Evolutionary conservation across 2,113 vertebrate genomes (phyloP).

Genomic region (Myiozetetes cayanensis): DNA sequence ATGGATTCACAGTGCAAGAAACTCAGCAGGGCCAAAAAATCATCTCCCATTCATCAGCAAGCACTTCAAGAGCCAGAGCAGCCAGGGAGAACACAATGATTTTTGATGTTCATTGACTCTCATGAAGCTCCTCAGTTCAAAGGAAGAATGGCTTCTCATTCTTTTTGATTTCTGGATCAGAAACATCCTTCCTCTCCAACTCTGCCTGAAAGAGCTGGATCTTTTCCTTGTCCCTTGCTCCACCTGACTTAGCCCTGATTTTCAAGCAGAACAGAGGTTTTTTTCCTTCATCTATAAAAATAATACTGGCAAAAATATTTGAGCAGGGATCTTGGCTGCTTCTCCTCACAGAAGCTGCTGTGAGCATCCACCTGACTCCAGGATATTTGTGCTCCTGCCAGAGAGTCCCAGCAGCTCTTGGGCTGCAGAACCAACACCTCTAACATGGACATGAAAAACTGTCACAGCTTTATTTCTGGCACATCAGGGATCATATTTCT

Average conservation of each 20-base stretch:
- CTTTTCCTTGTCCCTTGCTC: not conserved
- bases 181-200: not conserved
- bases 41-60: not conserved
- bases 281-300: not conserved
- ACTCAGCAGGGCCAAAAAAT: not conserved
- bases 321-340: not conserved
- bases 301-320: not conserved
- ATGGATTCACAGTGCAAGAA: not conserved
- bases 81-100: not conserved
- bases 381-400: not conserved
- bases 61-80: not conserved
- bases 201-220: not conserved
- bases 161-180: not conserved
- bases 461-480: not conserved
- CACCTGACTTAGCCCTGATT: not conserved
- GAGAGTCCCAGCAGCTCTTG: not conserved
- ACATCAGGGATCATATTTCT: not conserved
- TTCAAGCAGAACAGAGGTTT: not conserved
- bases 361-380: not conserved
- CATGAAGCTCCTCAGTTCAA: not conserved
- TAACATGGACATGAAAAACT: accelerated
- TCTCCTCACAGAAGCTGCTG: not conserved
- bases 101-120: not conserved
- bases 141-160: not conserved
- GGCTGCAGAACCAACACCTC: not conserved